These are phyloP conservation scores for Cololabis saira DNA, from an alignment of 2,113 vertebrate species.

Conservation along the genomic window DNA sequence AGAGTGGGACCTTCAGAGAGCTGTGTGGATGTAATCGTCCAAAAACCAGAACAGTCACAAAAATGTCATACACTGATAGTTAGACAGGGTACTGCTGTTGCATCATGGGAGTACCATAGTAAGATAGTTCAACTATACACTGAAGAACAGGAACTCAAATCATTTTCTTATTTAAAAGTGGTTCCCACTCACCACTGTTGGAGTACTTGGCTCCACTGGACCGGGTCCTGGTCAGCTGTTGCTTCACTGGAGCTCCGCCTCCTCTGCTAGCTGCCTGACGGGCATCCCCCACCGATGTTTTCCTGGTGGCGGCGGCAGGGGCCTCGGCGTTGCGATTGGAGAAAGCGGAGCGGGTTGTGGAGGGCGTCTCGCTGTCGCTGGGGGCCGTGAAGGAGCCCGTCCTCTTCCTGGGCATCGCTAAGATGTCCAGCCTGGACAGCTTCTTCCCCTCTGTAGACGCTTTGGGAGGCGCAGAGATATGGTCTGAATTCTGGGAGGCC, in stretches of 20 bases:
- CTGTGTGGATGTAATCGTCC: no score
- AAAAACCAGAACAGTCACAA: no score
- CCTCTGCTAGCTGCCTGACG: constrained; percentile 76
- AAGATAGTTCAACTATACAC: no score
- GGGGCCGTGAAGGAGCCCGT: constrained; percentile 91
- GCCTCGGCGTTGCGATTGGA: constrained; percentile 82
- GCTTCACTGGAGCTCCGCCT: constrained; percentile 72
- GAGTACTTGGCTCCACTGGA: constrained; percentile 87
- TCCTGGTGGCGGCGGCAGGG: constrained; percentile 70
- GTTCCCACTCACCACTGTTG: constrained; percentile 84
- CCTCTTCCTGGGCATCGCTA: constrained; percentile 94
- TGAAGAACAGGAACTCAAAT: no score
- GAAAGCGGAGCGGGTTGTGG: constrained; percentile 69
- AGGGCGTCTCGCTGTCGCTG: constrained; percentile 83
- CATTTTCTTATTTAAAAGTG: not conserved
- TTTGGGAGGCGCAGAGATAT: constrained; percentile 46
- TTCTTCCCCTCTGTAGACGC: constrained; percentile 84
- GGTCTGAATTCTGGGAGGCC: constrained; percentile 70
- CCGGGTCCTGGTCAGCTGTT: constrained; percentile 83
- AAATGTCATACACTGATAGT: no score
- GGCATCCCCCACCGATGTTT: constrained; percentile 76
- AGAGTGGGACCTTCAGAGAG: no score
- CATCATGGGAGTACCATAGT: no score
- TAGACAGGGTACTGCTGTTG: no score
- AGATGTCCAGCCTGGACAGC: constrained; percentile 91